Evolutionary conservation across 2,113 vertebrate species (phyloP).

Genomic region (Pluvianellus socialis): DNA sequence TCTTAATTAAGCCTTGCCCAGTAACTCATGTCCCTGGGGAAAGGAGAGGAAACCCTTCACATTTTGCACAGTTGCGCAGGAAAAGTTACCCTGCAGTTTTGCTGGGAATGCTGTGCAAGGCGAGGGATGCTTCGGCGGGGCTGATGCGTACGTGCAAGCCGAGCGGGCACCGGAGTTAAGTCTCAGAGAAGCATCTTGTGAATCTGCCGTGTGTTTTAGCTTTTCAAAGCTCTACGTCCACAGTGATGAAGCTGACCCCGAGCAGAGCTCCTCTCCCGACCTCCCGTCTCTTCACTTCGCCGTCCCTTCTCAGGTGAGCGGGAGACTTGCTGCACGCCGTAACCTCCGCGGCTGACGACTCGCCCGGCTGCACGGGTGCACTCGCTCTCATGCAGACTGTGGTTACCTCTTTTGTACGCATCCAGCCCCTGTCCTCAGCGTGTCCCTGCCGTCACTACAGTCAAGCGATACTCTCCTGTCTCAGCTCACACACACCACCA

Average conservation of each 20-base stretch:
- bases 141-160: neutral
- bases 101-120: neutral
- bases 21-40: neutral
- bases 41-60: neutral
- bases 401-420: neutral
- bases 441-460: neutral
- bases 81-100: neutral
- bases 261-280: conserved; percentile 38
- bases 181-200: neutral
- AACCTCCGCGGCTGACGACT: neutral
- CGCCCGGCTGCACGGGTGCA: rapidly evolving
- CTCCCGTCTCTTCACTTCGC: neutral
- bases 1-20: neutral
- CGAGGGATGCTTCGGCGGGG: neutral
- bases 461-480: neutral
- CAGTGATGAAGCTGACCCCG: neutral
- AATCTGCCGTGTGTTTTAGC: conserved; percentile 28
- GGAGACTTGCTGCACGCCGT: neutral
- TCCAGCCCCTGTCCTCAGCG: neutral
- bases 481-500: neutral
- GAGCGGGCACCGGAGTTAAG: neutral
- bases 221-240: conserved; percentile 18
- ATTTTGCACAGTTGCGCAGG: neutral
- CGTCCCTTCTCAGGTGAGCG: conserved; percentile 65
- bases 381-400: neutral